These are phyloP conservation scores for Heteropelma amictum DNA, from an alignment of 2,888 invertebrate genomes.

Conservation along the genomic window DNA sequence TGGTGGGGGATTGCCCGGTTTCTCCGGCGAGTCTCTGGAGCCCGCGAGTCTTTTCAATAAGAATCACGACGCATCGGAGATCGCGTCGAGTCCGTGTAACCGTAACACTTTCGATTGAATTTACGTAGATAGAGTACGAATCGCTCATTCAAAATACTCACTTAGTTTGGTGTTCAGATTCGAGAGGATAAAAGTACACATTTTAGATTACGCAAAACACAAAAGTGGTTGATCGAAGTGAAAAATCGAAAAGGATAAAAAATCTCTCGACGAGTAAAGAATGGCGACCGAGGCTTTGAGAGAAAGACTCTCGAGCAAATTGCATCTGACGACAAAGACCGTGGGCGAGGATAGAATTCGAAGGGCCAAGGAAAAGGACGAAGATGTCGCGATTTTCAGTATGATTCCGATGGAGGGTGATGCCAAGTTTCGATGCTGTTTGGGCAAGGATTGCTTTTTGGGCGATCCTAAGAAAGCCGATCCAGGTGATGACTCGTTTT, in stretches of 20 bases:
- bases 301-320: conserved; percentile 85
- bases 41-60: conserved; percentile 58
- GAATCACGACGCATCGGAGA: conserved; percentile 57
- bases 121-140: neutral
- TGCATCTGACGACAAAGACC: conserved; percentile 87
- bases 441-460: conserved; percentile 86
- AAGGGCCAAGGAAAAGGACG: conserved; percentile 89
- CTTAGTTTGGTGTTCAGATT: neutral
- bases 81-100: conserved; percentile 55
- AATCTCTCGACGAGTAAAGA: conserved; percentile 52
- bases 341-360: conserved; percentile 90
- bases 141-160: neutral
- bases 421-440: conserved; percentile 86
- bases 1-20: conserved; percentile 31
- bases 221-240: conserved; percentile 31
- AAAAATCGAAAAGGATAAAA: conserved; percentile 23
- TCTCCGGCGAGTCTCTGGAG: conserved; percentile 24
- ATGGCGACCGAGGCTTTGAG: conserved; percentile 89
- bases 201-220: too few relatives aligned
- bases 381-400: conserved; percentile 92
- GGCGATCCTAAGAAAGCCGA: conserved; percentile 88
- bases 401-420: conserved; percentile 90
- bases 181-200: neutral
- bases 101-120: too few relatives aligned
- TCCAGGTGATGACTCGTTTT: conserved; percentile 82